Percentiles rank a stretch among this genome's conserved stretches.
Conservation (phyloP, 2,797 vertebrate species). For the Lagorchestes hirsutus region DNA sequence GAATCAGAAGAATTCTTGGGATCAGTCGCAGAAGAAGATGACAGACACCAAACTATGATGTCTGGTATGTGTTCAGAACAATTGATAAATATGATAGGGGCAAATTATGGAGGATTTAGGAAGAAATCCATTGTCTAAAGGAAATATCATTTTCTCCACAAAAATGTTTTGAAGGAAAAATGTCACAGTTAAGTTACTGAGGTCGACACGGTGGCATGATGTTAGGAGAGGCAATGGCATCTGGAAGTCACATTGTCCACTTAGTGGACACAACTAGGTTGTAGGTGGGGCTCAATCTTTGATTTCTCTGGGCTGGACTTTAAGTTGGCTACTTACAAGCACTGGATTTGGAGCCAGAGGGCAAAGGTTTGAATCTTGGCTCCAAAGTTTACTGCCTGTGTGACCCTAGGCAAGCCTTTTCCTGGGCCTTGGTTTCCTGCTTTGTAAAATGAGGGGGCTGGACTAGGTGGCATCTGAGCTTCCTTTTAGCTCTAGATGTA, state of each 20-base stretch:
- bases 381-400: background rate
- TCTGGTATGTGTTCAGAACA: conserved; percentile 18
- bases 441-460: background rate
- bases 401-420: background rate
- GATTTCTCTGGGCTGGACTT: background rate
- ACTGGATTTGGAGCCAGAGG: background rate
- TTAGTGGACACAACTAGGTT: background rate
- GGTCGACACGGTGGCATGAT: conserved; percentile 43
- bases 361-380: background rate
- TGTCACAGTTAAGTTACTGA: conserved; percentile 31
- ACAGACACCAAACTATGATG: conserved; percentile 28
- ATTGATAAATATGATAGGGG: conserved; percentile 48
- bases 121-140: conserved; percentile 67
- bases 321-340: background rate
- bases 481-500: background rate
- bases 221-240: conserved; percentile 48
- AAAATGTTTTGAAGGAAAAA: conserved; percentile 56
- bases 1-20: background rate
- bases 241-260: background rate
- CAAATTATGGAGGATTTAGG: conserved; percentile 53
- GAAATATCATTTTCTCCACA: conserved; percentile 61
- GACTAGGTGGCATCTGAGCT: background rate
- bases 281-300: background rate
- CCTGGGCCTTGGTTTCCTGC: background rate
- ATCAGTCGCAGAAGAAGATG: conserved; percentile 53